These are phyloP conservation scores for Ameiurus melas DNA, from an alignment of 2,113 vertebrate genomes.

Conservation along the genomic window DNA sequence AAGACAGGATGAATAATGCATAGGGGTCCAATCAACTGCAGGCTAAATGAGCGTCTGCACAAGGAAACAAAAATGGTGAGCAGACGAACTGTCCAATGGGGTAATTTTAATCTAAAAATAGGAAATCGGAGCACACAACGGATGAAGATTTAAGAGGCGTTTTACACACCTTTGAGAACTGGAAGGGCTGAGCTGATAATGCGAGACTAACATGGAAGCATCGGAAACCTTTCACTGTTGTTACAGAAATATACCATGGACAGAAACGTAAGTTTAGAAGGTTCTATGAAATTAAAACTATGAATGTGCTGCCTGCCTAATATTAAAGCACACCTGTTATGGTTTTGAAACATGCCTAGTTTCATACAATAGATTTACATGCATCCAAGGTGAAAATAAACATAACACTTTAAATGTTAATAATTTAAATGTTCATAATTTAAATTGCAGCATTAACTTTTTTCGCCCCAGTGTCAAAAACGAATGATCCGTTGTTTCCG, in stretches of 20 bases:
- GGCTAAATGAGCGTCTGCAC: conserved; percentile 19
- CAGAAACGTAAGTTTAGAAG: neutral
- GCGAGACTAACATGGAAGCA: neutral
- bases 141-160: conserved; percentile 5
- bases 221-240: neutral
- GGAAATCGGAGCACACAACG: neutral
- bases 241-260: neutral
- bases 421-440: too few relatives aligned
- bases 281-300: neutral
- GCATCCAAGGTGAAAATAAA: too few relatives aligned
- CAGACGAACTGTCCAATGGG: conserved; percentile 23
- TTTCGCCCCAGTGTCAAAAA: too few relatives aligned
- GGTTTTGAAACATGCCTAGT: too few relatives aligned
- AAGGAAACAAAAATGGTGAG: conserved; percentile 18
- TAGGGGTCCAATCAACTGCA: conserved; percentile 12
- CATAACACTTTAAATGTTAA: too few relatives aligned
- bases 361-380: too few relatives aligned
- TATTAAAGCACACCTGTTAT: too few relatives aligned
- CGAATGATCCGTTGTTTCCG: too few relatives aligned
- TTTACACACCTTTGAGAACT: neutral
- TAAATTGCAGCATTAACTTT: too few relatives aligned
- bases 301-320: neutral
- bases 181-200: neutral
- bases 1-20: conserved; percentile 50
- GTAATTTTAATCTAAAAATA: conserved; percentile 10